Base-by-base conservation (phyloP, 1,140 invertebrate genomes). In the Pissodes strobi region DNA sequence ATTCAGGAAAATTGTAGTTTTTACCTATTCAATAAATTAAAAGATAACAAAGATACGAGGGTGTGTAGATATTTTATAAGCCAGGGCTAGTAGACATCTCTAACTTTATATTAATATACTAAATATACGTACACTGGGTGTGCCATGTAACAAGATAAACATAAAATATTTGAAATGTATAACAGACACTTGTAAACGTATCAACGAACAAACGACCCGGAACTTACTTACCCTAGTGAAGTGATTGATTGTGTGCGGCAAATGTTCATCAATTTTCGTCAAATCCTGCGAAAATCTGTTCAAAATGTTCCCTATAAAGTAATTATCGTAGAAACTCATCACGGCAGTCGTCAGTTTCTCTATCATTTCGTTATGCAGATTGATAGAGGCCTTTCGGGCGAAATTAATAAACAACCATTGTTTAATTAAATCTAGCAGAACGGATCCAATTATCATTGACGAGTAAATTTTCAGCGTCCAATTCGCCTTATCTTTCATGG, bases 281-380 rank as follows among this genome's bases (percentile, higher is more conserved):
- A 88, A 75, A 75, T 89, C 87, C 73, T 85, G 84, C 0, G 85
- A 84, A 75, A 87, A 87, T 60, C 86, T 72, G 66, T 88, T 88
- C 55, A 88, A 73, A 53, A 88, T 82, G 45, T 85, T 75, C 55
- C 79, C 82, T 76, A 73, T 66, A 55, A 76, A 71, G 57, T 75
- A 58, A 6, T 80, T 83, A 68, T 90, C 85, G 74, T 90, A 91
- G 76, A 90, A 91, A 22, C 76, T 75, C 68, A 90, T 85, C 0
- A 84, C 82, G 0, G 86, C 84, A 59, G 83, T 76, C 1, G 90
- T 75, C 17, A 91, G 72, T 37, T 78, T 80, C 1, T 78, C 70
- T 67, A 89, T 88, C 85, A 90, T 88, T 4, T 70, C 77, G 64
- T 88, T 84, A 67, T 91, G 89, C 17, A 91, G 75, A 64, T 80